Evolutionary conservation across 2,888 invertebrate species (phyloP).

Genomic region (Caenorhabditis auriculariae): DNA sequence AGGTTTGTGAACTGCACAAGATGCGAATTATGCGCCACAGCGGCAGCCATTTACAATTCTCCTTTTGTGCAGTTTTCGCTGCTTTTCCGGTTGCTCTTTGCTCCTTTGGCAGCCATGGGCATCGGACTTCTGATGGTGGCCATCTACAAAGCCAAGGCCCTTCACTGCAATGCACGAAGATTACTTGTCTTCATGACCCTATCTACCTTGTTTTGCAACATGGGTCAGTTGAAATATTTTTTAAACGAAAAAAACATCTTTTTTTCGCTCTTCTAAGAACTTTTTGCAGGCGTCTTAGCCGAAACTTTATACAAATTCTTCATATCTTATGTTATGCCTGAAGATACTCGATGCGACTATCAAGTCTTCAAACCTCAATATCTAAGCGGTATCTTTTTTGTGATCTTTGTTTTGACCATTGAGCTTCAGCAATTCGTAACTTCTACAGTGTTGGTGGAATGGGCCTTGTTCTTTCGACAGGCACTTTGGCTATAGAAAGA

Average conservation of each 20-base stretch:
- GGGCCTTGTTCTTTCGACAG: conserved; percentile 9
- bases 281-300: conserved; percentile 16
- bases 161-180: conserved; percentile 18
- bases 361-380: conserved; percentile 28
- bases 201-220: conserved; percentile 19
- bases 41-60: conserved; percentile 13
- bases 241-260: not conserved
- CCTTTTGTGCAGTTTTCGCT: conserved; percentile 23
- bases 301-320: conserved; percentile 28
- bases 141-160: conserved; percentile 17
- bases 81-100: conserved; percentile 15
- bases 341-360: conserved; percentile 27
- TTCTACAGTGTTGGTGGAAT: conserved; percentile 19
- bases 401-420: not conserved
- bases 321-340: conserved; percentile 27
- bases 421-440: conserved; percentile 17
- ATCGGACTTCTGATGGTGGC: conserved; percentile 18
- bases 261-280: not conserved
- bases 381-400: conserved; percentile 7
- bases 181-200: conserved; percentile 17
- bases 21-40: conserved; percentile 27
- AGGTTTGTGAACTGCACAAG: conserved; percentile 29
- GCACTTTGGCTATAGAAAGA: conserved; percentile 16
- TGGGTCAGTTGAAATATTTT: conserved; percentile 8
- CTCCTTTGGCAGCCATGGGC: conserved; percentile 24